Base-by-base conservation (phyloP, 2,797 vertebrate genomes). In the Karalla daura region DNA sequence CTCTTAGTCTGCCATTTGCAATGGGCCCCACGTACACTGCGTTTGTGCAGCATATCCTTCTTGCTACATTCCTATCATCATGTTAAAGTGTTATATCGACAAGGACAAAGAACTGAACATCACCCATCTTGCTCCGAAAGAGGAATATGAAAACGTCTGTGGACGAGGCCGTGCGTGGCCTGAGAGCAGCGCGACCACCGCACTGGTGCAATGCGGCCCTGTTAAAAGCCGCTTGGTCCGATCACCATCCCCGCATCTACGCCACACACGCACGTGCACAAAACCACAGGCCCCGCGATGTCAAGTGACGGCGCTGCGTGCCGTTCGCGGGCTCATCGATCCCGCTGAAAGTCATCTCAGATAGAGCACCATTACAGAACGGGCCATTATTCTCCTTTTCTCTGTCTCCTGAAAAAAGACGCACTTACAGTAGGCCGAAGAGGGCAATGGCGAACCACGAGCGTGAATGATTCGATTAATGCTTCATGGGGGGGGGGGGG, bases 1-100 rank as follows among this genome's bases (percentile, higher is more conserved):
- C 56, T 70, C 44, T 4, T 3, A 17, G 39, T 8, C 58, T 66
- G 39, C 70, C 45, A 35, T 72, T 76, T 58, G 33, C 63, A 67
- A 74, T 69, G 72, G 69, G 68, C 43, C 43, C 28, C n/a, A 27
- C 33, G 47, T 53, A 23, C 21, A 35, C 8, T 50, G 36, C n/a
- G 2, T 61, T 54, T 33, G n/a, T 9, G 27, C 28, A 37, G 18
- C 35, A 45, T 9, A 73, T 59, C 15, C 25, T 20, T 69, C 28
- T 32, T 32, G 6, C 30, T 49, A 23, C 45, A 17, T 3, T 25
- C 23, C 11, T 18, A 35, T 71, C 32, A 70, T 70, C 21, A n/a
- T n/a, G n/a, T n/a, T n/a, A n/a, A n/a, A n/a, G n/a, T n/a, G n/a
- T n/a, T n/a, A n/a, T n/a, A n/a, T n/a, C n/a, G n/a, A n/a, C n/a